phyloP scores from a whole-genome alignment of 2,797 vertebrate genomes.

The Muscicapa comitata region DNA sequence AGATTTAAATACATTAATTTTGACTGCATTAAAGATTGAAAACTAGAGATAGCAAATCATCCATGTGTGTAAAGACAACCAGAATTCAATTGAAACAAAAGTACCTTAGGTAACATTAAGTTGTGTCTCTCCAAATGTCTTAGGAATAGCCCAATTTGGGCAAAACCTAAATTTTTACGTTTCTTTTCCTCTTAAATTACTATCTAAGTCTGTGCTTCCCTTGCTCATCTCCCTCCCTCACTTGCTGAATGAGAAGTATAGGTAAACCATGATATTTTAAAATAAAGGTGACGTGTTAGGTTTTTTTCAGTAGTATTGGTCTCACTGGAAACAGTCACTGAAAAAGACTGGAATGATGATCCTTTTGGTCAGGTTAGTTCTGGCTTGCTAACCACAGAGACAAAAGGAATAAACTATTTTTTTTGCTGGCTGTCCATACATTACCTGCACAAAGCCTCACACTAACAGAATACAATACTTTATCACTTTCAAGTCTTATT shows the following conservation, averaged over 20 bases:
- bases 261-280: background rate
- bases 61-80: background rate
- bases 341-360: background rate
- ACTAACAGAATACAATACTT: background rate
- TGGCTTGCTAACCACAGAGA: background rate
- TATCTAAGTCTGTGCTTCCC: background rate
- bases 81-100: background rate
- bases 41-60: background rate
- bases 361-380: background rate
- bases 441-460: background rate
- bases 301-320: background rate
- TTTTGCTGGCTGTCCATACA: background rate
- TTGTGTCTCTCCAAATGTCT: background rate
- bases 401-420: background rate
- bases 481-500: background rate
- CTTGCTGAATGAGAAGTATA: background rate
- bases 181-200: background rate
- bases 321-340: background rate
- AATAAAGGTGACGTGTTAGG: background rate
- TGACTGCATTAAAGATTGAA: background rate
- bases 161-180: background rate
- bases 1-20: background rate
- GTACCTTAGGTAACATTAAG: background rate
- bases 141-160: background rate
- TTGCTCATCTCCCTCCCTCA: fast-evolving